Evolutionary conservation across 1,140 invertebrate genomes (phyloP).

Genomic region (Scaptomyza montana): DNA sequence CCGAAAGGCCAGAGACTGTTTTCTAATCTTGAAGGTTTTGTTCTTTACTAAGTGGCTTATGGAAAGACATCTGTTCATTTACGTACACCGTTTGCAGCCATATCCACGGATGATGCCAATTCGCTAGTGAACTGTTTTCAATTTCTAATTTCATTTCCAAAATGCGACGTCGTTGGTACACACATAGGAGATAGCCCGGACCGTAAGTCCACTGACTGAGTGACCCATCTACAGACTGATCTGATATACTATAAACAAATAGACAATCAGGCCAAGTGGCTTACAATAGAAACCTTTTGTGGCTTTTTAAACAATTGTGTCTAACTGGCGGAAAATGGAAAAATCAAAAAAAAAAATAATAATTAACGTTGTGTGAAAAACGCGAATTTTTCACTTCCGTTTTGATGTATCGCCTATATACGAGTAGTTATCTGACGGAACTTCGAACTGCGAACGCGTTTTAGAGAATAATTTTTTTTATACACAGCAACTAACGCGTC

Average conservation of each 20-base stretch:
- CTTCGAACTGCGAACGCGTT: slow-evolving; percentile 68
- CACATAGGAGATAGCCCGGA: slow-evolving; percentile 53
- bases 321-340: slow-evolving; percentile 76
- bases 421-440: slow-evolving; percentile 5
- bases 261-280: slow-evolving; percentile 53
- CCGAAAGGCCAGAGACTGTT: slow-evolving; percentile 7
- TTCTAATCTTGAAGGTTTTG: slow-evolving; percentile 4
- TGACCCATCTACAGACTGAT: slow-evolving; percentile 52
- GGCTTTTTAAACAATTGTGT: slow-evolving; percentile 58
- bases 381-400: slow-evolving; percentile 80
- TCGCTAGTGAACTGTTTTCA: slow-evolving; percentile 78
- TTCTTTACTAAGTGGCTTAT: slow-evolving; percentile 33
- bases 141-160: slow-evolving; percentile 83
- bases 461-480: slow-evolving; percentile 32
- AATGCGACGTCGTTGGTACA: slow-evolving; percentile 30
- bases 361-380: slow-evolving; percentile 76
- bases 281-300: slow-evolving; percentile 74
- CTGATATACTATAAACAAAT: slow-evolving; percentile 28
- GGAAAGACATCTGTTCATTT: neutral
- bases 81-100: slow-evolving; percentile 82
- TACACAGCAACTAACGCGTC: slow-evolving; percentile 68
- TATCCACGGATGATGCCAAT: slow-evolving; percentile 83
- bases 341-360: slow-evolving; percentile 63
- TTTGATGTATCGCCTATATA: slow-evolving; percentile 44
- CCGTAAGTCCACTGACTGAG: slow-evolving; percentile 45